Evolutionary conservation across 2,113 vertebrate genomes (phyloP), one percentile per base, ranked within the genome.

Genomic region (Perognathus longimembris): DNA sequence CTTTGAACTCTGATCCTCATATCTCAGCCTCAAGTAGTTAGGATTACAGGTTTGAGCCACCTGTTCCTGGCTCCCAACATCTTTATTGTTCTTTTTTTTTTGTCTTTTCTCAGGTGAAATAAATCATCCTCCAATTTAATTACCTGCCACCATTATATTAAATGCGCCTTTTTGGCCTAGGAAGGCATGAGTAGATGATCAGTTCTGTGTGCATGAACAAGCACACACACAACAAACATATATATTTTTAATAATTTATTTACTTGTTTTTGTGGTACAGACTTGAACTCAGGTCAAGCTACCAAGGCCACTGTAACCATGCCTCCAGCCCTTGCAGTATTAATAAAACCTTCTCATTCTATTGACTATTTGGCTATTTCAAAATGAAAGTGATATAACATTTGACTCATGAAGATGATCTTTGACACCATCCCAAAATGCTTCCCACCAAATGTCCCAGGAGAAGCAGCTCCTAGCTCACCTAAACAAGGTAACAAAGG

Each of bases 91-190:
- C 50, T 15, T 54, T 54, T 54, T 8, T 38, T 83, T 59, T 83
- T 69, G 22, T 45, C 80, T 77, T 73, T 81, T 9, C 28, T 26
- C 82, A 63, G 88, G 38, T 74, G 59, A 92, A 89, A 83, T 69
- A 86, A 90, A 63, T 64, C 74, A 11, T 74, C 45, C 50, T 78
- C 75, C 69, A 57, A 67, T 61, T 89, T 92, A 77, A 78, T 59
- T 77, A 89, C 26, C 70, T 28, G n/a, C 42, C 15, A 71, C 40
- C 50, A 54, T 9, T 54, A 15, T 34, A n/a, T n/a, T n/a, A n/a
- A 76, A 22, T 83, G 40, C 86, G 67, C 28, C 42, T 76, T 0
- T 85, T 66, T 67, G 42, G 4, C 40, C 34, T 57, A 84, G 22
- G 64, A 90, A 70, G 14, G 63, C 50, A 80, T 80, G 67, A 59